Evolutionary conservation across 37 sponge, comb jelly and placozoan genomes (phyloP).

Genomic region (Petrosia ficiformis): DNA sequence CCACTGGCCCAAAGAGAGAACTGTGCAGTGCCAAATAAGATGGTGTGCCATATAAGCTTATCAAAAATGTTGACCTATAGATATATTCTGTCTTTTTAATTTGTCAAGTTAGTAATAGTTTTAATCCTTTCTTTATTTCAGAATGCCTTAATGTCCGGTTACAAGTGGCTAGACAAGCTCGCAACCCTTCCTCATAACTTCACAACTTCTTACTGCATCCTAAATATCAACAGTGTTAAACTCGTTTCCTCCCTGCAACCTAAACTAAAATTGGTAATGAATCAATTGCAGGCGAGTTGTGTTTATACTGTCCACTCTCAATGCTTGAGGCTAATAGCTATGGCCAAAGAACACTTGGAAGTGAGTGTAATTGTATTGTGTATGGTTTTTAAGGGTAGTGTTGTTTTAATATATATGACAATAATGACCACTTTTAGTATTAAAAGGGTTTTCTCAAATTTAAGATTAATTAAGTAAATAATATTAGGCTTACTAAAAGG

Average conservation of each 20-base stretch:
- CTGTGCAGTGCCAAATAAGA: too few relatives aligned
- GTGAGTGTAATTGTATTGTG: background rate
- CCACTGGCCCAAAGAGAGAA: too few relatives aligned
- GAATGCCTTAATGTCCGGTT: background rate
- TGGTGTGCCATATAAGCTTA: too few relatives aligned
- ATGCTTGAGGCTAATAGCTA: background rate
- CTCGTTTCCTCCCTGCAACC: conserved; percentile 8
- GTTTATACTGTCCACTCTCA: background rate
- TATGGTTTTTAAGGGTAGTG: too few relatives aligned
- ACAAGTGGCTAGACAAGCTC: conserved; percentile 11
- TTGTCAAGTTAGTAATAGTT: too few relatives aligned
- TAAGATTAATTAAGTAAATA: too few relatives aligned
- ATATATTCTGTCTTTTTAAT: too few relatives aligned
- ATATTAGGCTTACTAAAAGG: too few relatives aligned
- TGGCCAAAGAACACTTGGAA: background rate
- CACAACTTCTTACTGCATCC: conserved; percentile 16
- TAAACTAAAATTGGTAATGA: background rate
- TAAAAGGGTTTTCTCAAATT: too few relatives aligned
- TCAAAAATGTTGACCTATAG: too few relatives aligned
- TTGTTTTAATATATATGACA: too few relatives aligned
- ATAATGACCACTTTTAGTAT: too few relatives aligned
- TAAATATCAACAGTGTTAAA: conserved; percentile 10
- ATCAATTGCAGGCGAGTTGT: background rate
- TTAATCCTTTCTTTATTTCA: conserved; percentile 5
- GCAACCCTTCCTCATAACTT: conserved; percentile 20